A percentile compares a stretch with the other conserved stretches of the same genome.
These are phyloP conservation scores for Mongoloraphidia duomilia DNA, from an alignment of 2,888 invertebrate genomes.

Conservation along the genomic window DNA sequence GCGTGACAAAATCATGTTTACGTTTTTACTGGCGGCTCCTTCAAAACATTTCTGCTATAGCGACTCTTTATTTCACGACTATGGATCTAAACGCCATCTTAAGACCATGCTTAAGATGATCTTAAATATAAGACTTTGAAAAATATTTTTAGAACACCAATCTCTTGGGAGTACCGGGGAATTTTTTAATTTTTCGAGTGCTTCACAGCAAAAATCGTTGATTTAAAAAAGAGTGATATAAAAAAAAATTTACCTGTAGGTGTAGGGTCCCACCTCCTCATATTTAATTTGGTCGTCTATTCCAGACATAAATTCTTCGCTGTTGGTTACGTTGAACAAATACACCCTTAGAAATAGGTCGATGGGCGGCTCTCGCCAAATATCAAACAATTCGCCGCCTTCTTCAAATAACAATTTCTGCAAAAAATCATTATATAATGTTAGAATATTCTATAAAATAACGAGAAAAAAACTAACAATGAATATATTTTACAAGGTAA, in stretches of 20 bases:
- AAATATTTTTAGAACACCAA: no score
- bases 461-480: no score
- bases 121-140: neutral
- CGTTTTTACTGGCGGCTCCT: neutral
- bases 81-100: no score
- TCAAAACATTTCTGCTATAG: no score
- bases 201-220: no score
- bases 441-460: no score
- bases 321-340: conserved; percentile 74
- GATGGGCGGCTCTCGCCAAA: conserved; percentile 71
- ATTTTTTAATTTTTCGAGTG: no score
- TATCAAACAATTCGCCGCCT: conserved; percentile 68
- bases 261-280: conserved; percentile 72
- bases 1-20: neutral
- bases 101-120: no score
- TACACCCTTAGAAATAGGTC: conserved; percentile 63
- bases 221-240: neutral
- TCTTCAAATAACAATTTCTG: conserved; percentile 61
- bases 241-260: conserved; percentile 57
- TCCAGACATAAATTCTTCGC: conserved; percentile 60
- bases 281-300: conserved; percentile 50
- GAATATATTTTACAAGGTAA: no score
- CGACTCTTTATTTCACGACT: no score
- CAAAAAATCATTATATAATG: conserved; percentile 15
- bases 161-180: no score